Evolutionary conservation across 2,888 invertebrate species (phyloP).

Genomic region (Heterodera filipjevi): DNA sequence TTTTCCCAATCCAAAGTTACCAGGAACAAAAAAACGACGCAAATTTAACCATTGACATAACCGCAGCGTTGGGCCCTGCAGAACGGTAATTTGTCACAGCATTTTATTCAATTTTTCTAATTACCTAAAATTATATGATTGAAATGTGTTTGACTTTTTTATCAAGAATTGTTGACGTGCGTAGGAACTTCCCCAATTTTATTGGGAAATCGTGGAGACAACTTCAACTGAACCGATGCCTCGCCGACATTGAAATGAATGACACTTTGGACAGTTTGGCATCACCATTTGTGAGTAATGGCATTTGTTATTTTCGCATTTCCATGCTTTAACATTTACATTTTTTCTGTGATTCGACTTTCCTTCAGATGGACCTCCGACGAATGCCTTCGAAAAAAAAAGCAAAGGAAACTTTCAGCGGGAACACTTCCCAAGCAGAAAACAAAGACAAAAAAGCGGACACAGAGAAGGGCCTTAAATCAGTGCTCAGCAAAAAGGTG

Average conservation of each 20-base stretch:
- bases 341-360: not conserved
- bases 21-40: not conserved
- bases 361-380: not conserved
- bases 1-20: not conserved
- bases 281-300: not conserved
- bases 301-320: too few relatives aligned
- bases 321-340: too few relatives aligned
- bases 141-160: not conserved
- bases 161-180: not conserved
- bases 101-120: too few relatives aligned
- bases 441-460: not conserved
- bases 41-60: not conserved
- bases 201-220: not conserved
- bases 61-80: not conserved
- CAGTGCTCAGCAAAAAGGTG: not conserved
- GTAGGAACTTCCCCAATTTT: not conserved
- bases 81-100: not conserved
- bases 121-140: not conserved
- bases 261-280: slow-evolving; percentile 1
- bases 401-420: not conserved
- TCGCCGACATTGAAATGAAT: not conserved
- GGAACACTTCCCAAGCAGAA: not conserved
- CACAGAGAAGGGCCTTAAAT: not conserved
- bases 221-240: not conserved
- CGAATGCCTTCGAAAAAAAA: not conserved